Evolutionary conservation across 2,797 vertebrate species (phyloP), one percentile per base, ranked within the genome.

Genomic region (Betta splendens): DNA sequence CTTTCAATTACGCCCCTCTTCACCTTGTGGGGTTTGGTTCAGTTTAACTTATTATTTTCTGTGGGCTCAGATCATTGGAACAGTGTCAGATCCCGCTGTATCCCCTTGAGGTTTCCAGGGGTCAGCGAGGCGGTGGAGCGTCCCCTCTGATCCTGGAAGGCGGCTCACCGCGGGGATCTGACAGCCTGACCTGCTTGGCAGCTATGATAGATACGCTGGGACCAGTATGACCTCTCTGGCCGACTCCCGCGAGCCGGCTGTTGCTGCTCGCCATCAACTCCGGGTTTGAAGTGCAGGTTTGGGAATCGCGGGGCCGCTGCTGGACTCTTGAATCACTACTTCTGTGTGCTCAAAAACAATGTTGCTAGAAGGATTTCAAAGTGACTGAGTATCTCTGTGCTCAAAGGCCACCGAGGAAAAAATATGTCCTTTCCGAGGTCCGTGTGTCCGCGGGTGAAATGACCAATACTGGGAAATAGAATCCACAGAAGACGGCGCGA

Each of bases 191-290:
- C 88, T 54, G 72, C 66, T 78, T 85, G 86, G 88, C 86, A 85
- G 85, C 75, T 68, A 65, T 87, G 88, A 88, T 85, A 72, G 84
- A 90, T 84, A 87, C 84, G 64, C 69, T 69, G 83, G 86, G 81
- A 83, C 83, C 53, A 48, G 20, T 43, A 8, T 58, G 80, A 85
- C 82, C 85, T 76, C 69, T 65, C 79, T 79, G 81, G 84, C 82
- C 85, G 83, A 86, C 85, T 77, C 76, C 74, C 70, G 69, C 72
- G 3, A 28, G 75, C 79, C 78, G 75, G 22, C 25, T 28, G 57
- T 43, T 61, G 80, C 65, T 71, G 68, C 38, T 12, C 26, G 68
- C 77, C 77, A 61, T 69, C 79, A 48, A 64, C 72, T 77, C 57
- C 31, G 22, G 36, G 68, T 59, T n/a, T 49, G 62, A 60, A 50